Conservation (phyloP, 1,140 invertebrate species). For the Papilio polyxenes region DNA sequence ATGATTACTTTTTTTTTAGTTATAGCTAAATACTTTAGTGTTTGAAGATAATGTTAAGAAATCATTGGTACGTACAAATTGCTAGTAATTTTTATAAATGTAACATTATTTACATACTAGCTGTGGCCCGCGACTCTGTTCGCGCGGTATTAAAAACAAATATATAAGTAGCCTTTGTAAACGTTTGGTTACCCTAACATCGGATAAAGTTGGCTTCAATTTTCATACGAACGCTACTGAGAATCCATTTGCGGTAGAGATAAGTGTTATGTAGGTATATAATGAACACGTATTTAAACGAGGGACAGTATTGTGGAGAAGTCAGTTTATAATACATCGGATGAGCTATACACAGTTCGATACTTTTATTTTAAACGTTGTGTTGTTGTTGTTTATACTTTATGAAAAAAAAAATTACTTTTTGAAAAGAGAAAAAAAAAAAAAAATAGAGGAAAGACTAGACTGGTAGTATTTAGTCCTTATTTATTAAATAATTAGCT, state of each 20-base stretch:
- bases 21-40: too few relatives aligned
- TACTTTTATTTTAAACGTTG: background rate
- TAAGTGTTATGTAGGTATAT: slow-evolving; percentile 28
- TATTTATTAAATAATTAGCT: too few relatives aligned
- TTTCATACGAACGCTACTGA: slow-evolving; percentile 37
- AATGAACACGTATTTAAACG: slow-evolving; percentile 37
- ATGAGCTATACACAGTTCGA: background rate
- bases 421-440: too few relatives aligned
- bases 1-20: too few relatives aligned
- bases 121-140: too few relatives aligned
- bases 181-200: slow-evolving; percentile 22
- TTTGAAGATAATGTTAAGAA: too few relatives aligned
- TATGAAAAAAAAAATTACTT: background rate
- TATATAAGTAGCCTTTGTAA: too few relatives aligned
- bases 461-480: too few relatives aligned
- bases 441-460: background rate
- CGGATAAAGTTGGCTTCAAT: slow-evolving; percentile 10
- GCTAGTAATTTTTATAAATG: too few relatives aligned
- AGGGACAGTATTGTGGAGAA: slow-evolving; percentile 4
- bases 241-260: slow-evolving; percentile 34
- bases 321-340: background rate
- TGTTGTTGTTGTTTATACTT: background rate
- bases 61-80: too few relatives aligned
- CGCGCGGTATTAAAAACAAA: too few relatives aligned
- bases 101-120: too few relatives aligned